These are phyloP conservation scores for Linnaemya tessellans DNA, from an alignment of 2,888 invertebrate species.

Conservation along the genomic window DNA sequence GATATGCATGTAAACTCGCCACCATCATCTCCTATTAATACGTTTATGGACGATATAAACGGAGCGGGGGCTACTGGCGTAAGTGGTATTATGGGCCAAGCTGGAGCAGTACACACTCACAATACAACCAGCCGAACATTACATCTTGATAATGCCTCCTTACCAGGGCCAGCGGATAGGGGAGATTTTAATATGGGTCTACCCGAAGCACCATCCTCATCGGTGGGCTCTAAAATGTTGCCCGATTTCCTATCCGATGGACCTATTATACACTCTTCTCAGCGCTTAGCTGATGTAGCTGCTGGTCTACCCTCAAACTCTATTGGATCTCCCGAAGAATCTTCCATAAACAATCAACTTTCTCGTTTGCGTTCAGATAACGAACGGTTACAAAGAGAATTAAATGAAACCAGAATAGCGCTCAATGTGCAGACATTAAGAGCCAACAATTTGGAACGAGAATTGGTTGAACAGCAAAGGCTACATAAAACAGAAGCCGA, in stretches of 20 bases:
- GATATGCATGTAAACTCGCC: constrained; percentile 81
- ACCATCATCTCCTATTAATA: constrained; percentile 79
- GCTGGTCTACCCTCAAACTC: constrained; percentile 81
- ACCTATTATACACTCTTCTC: constrained; percentile 84
- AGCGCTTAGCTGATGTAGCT: constrained; percentile 82
- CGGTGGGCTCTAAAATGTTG: constrained; percentile 81
- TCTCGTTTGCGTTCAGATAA: constrained; percentile 80
- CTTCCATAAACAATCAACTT: constrained; percentile 77
- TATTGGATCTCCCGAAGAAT: constrained; percentile 82
- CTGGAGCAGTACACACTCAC: constrained; percentile 24
- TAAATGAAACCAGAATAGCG: constrained; percentile 85
- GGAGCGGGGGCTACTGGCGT: constrained; percentile 73
- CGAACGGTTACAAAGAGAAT: constrained; percentile 84
- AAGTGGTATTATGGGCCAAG: constrained; percentile 67
- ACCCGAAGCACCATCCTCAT: constrained; percentile 68
- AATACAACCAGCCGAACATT: constrained; percentile 26
- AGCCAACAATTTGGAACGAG: constrained; percentile 84
- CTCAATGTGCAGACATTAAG: constrained; percentile 84
- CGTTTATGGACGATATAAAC: constrained; percentile 77
- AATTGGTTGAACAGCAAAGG: constrained; percentile 84
- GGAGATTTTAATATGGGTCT: constrained; percentile 72
- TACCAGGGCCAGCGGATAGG: constrained; percentile 68
- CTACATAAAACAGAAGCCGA: constrained; percentile 86
- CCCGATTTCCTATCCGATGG: constrained; percentile 90
- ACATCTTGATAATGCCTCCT: constrained; percentile 56